Evolutionary conservation across 1,140 invertebrate species (phyloP).

Genomic region (Lepidotrigona ventralis): DNA sequence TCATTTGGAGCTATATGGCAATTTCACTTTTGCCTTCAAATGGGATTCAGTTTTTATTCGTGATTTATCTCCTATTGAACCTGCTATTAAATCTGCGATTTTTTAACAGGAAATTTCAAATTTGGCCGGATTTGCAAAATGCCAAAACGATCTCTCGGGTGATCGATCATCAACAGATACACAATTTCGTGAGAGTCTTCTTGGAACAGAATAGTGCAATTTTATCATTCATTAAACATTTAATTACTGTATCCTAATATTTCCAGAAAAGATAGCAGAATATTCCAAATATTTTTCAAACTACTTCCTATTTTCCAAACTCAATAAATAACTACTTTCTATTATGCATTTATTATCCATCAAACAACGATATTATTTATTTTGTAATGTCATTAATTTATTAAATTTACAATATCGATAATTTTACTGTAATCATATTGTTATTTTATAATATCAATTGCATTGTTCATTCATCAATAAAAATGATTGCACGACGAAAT

Average conservation of each 20-base stretch:
- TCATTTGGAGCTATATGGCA: neutral
- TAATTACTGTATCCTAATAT: neutral
- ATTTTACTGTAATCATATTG: no score
- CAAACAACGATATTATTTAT: no score
- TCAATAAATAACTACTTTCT: neutral
- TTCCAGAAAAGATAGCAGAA: neutral
- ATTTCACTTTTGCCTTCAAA: neutral
- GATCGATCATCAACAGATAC: neutral
- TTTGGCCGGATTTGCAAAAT: neutral
- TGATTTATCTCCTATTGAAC: constrained; percentile 5
- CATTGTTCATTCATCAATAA: no score
- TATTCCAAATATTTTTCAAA: neutral
- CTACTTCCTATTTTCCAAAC: neutral
- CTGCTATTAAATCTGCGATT: neutral
- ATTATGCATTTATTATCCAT: no score
- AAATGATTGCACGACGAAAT: no score
- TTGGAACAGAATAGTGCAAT: neutral
- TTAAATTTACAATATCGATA: no score
- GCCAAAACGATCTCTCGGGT: neutral
- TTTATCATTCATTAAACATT: neutral
- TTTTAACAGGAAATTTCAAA: neutral
- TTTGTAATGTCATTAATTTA: no score
- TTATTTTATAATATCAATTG: no score
- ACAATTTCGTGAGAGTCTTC: neutral
- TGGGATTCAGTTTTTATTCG: neutral